Percentiles rank a stretch among this genome's conserved stretches.
Evolutionary conservation across 2,113 vertebrate species (phyloP).

Genomic region (Crotalus horridus): DNA sequence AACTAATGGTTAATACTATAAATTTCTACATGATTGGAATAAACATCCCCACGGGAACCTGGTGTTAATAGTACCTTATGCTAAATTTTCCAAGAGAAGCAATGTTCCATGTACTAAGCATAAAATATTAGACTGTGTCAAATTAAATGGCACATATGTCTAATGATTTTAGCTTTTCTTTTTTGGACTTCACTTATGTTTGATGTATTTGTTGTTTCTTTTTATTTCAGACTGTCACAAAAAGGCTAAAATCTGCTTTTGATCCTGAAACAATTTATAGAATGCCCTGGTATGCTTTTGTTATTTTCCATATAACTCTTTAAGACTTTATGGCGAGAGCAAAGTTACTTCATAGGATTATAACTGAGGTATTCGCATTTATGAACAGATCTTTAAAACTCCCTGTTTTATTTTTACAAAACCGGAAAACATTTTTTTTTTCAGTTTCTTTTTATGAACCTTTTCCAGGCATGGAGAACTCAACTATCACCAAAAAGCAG

Average conservation of each 20-base stretch:
- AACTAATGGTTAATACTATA: conserved; percentile 7
- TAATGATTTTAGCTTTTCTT: conserved; percentile 7
- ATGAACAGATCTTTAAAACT: background rate
- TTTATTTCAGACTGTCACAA: conserved; percentile 7
- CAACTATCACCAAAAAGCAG: background rate
- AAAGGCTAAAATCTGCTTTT: conserved; percentile 5
- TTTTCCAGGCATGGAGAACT: background rate
- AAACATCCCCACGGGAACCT: background rate
- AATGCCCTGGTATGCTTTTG: background rate
- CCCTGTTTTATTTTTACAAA: background rate
- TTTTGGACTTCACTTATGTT: conserved; percentile 17
- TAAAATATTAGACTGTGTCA: conserved; percentile 21
- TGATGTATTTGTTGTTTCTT: conserved; percentile 2
- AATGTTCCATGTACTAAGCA: background rate
- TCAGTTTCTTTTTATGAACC: background rate
- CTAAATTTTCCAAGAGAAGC: conserved; percentile 5
- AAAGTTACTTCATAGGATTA: background rate
- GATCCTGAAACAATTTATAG: background rate
- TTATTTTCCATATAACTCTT: background rate
- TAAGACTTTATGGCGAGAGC: background rate
- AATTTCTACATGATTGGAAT: conserved; percentile 15
- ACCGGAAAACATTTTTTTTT: background rate
- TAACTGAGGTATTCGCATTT: background rate
- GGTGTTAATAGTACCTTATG: background rate
- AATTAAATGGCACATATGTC: conserved; percentile 11